Conservation (phyloP, 2,113 vertebrate genomes). For the Platichthys flesus region DNA sequence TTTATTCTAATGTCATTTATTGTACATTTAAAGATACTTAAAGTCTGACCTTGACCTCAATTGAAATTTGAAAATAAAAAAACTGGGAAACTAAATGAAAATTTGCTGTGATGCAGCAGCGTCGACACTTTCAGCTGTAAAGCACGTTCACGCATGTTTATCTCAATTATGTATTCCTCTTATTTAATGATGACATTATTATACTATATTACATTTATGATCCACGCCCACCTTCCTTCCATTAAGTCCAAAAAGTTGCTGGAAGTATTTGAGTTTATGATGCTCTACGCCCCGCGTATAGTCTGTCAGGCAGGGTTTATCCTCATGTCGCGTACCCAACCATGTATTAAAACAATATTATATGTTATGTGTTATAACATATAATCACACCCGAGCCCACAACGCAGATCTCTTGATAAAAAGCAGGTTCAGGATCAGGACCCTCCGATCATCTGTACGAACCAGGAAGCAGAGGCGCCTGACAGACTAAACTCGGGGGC, state of each 20-base stretch:
- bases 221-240: not conserved
- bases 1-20: too few relatives aligned
- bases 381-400: not conserved
- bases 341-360: not conserved
- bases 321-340: too few relatives aligned
- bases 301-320: constrained; percentile 10
- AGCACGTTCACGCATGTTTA: too few relatives aligned
- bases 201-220: not conserved
- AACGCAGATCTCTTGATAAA: not conserved
- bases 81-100: too few relatives aligned
- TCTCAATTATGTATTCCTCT: not conserved
- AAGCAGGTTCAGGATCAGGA: not conserved
- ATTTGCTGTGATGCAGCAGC: not conserved
- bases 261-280: not conserved
- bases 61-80: too few relatives aligned
- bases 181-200: not conserved
- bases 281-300: not conserved
- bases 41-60: too few relatives aligned
- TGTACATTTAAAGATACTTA: too few relatives aligned
- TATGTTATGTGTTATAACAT: not conserved
- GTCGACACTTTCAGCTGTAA: not conserved
- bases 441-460: not conserved
- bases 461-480: constrained; percentile 11
- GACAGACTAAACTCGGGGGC: constrained; percentile 25
- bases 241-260: not conserved